A percentile compares a stretch with the other conserved stretches of the same genome.
Evolutionary conservation across 2,888 invertebrate species (phyloP).

Genomic region (Lasioglossum vierecki): DNA sequence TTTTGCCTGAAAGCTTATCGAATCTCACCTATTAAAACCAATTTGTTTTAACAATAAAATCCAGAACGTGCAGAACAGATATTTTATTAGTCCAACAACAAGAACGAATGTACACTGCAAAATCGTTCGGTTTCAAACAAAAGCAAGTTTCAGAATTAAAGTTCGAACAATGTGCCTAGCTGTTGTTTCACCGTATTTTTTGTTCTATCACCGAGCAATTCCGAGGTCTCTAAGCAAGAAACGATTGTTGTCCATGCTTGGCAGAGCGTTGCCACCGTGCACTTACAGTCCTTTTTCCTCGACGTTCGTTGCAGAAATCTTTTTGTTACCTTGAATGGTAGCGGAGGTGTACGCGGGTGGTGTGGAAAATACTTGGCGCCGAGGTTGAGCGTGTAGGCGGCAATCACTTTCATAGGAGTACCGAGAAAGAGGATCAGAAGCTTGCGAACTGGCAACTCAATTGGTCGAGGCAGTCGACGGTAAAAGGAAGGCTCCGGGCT

Average conservation of each 20-base stretch:
- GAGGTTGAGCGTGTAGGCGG: background rate
- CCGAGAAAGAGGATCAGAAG: slow-evolving; percentile 26
- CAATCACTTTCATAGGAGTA: slow-evolving; percentile 11
- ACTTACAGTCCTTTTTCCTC: background rate
- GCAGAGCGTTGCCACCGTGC: background rate
- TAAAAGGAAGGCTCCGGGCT: slow-evolving; percentile 35
- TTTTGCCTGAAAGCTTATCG: background rate
- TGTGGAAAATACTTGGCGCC: background rate
- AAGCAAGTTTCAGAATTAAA: background rate
- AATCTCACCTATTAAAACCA: background rate
- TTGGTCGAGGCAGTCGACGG: slow-evolving; percentile 33
- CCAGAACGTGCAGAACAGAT: background rate
- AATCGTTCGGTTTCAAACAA: too few relatives aligned
- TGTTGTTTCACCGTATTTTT: background rate
- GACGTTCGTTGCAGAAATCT: background rate
- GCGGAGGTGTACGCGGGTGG: background rate
- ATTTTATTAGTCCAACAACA: background rate
- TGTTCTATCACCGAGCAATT: background rate
- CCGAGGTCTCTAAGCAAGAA: background rate
- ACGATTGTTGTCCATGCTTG: background rate
- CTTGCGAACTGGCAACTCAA: slow-evolving; percentile 21
- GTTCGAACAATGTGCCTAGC: background rate
- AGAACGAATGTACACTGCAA: background rate
- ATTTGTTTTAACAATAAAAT: background rate
- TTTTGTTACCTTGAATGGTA: background rate